Evolutionary conservation across 1,140 invertebrate genomes (phyloP), one percentile per base, ranked within the genome.

Genomic region (Theocolax elegans): DNA sequence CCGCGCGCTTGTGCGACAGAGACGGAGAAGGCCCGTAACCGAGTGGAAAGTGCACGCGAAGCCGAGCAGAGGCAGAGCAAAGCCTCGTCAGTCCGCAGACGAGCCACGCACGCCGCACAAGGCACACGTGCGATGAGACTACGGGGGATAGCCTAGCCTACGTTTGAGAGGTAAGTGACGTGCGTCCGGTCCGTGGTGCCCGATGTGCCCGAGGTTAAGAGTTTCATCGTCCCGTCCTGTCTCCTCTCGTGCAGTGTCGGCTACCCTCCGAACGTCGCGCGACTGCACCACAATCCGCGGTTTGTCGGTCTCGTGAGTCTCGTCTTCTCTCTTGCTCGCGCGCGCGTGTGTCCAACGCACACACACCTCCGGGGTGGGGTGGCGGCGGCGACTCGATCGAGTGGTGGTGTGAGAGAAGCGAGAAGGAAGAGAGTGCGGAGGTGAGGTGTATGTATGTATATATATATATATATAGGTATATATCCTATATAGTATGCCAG

Each of bases 361-460:
- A n/a, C 38, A 27, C 49, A 53, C 19, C 49, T 27, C 7, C 19
- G 10, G 4, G 64, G 64, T 46, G 64, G 51, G 49, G 64, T 66
- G 63, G 63, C 15, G 49, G 8, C 21, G 35, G 12, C 21, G 35
- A 10, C 21, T 12, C 38, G 58, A 15, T 29, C 10, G 8, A 68
- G 51, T 68, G 58, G 42, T 58, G 46, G 40, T 31, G 17, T 15
- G 27, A 27, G 44, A 38, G 63, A 29, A 29, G 25, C 29, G 38
- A 38, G n/a, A n/a, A n/a, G 15, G 35, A 12, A 27, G n/a, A 60
- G 31, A 35, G 10, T 12, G 60, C 19, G 48, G 49, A 44, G 64
- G 31, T 27, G 49, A 44, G 64, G 31, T 27, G 15, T 82, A 82
- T 27, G 15, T 82, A 82, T 81, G 83, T 4, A 35, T 10, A 35